phyloP scores from a whole-genome alignment of 2,888 invertebrate species.

The Taenaris catops region DNA sequence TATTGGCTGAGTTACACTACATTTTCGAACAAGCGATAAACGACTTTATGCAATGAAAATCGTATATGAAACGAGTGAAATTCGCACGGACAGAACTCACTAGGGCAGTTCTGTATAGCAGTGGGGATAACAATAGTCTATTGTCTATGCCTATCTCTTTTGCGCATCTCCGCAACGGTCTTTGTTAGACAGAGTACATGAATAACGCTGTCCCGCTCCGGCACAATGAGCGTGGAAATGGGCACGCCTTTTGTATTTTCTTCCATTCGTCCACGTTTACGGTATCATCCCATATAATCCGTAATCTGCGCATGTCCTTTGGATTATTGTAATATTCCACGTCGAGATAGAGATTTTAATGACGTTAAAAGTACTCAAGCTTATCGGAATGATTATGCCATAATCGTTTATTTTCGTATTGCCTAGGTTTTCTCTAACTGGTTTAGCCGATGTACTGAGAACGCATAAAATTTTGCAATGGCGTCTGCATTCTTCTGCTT shows the following conservation, averaged over 20 bases:
- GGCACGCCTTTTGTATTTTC: slow-evolving; percentile 57
- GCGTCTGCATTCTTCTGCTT: slow-evolving; percentile 37
- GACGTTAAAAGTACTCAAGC: too few relatives aligned
- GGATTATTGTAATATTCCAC: slow-evolving; percentile 11
- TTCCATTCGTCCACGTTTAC: slow-evolving; percentile 49
- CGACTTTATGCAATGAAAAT: slow-evolving; percentile 29
- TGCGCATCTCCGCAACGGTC: slow-evolving; percentile 48
- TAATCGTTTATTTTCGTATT: slow-evolving; percentile 31
- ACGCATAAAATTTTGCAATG: slow-evolving; percentile 38
- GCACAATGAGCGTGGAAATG: slow-evolving; percentile 56
- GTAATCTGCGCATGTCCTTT: slow-evolving; percentile 49
- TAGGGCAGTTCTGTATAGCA: slow-evolving; percentile 49
- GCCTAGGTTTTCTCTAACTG: slow-evolving; percentile 35
- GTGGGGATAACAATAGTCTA: slow-evolving; percentile 79
- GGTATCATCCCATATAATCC: slow-evolving; percentile 30
- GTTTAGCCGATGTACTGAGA: slow-evolving; percentile 28
- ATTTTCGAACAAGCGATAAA: slow-evolving; percentile 28
- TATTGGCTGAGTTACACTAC: slow-evolving; percentile 52
- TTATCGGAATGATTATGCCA: too few relatives aligned
- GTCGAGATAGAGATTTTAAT: too few relatives aligned
- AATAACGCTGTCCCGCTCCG: slow-evolving; percentile 40
- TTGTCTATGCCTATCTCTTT: slow-evolving; percentile 74
- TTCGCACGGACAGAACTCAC: slow-evolving; percentile 36
- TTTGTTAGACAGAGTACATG: slow-evolving; percentile 42
- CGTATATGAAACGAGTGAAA: slow-evolving; percentile 28